These are phyloP conservation scores for Tolypeutes matacus DNA, from an alignment of 2,797 vertebrate genomes.

Conservation along the genomic window DNA sequence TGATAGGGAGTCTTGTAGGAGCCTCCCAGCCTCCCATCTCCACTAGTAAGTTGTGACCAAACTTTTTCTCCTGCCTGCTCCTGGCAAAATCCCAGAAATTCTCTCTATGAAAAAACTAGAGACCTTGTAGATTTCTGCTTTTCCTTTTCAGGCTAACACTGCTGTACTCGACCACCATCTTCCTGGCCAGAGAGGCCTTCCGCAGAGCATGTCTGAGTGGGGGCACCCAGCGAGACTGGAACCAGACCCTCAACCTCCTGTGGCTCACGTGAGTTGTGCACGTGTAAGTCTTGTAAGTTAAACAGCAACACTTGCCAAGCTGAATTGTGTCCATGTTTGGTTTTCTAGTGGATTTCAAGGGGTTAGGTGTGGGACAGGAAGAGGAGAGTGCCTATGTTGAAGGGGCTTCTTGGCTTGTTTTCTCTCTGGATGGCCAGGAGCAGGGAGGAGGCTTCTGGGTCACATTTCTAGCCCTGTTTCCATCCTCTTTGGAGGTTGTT, in stretches of 20 bases:
- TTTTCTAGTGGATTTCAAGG: neutral
- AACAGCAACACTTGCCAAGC: neutral
- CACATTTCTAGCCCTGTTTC: neutral
- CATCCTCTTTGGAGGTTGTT: neutral
- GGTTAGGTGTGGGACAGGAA: neutral
- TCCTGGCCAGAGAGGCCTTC: slow-evolving; percentile 97
- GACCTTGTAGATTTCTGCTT: neutral
- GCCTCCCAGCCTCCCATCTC: neutral
- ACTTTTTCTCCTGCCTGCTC: neutral
- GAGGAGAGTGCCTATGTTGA: neutral
- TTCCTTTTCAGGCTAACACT: slow-evolving; percentile 91
- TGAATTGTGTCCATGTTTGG: neutral
- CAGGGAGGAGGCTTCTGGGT: neutral
- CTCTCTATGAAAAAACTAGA: neutral
- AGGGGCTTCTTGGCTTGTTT: slow-evolving; percentile 14
- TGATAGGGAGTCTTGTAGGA: neutral
- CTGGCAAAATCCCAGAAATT: slow-evolving; percentile 51
- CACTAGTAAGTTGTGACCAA: neutral
- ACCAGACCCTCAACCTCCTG: slow-evolving; percentile 94
- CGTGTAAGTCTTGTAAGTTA: neutral
- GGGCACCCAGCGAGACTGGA: slow-evolving; percentile 92
- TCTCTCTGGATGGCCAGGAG: neutral
- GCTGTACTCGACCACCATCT: slow-evolving; percentile 95
- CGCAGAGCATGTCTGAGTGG: slow-evolving; percentile 96
- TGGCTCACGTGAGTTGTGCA: slow-evolving; percentile 94